A percentile compares a stretch with the other conserved stretches of the same genome.
Evolutionary conservation across 2,797 vertebrate species (phyloP).

Genomic region (Heliangelus exortis): DNA sequence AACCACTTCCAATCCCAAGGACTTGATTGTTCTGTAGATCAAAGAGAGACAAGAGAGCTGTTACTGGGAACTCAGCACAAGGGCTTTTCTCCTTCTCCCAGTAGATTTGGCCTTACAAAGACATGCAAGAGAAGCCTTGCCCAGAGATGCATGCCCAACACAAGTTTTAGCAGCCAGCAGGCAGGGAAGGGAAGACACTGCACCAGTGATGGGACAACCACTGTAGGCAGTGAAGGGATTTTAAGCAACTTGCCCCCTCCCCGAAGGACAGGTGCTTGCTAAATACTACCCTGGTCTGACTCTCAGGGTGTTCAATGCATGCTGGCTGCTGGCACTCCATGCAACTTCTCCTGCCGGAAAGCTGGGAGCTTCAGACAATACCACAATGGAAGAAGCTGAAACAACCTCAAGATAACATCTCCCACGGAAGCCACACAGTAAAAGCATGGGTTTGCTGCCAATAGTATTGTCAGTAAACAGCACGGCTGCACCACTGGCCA

Average conservation of each 20-base stretch:
- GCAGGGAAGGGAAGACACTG: not conserved
- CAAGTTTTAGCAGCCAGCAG: not conserved
- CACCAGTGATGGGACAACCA: not conserved
- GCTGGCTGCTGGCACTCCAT: not conserved
- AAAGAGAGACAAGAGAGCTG: not conserved
- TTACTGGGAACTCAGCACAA: not conserved
- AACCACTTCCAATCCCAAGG: constrained; percentile 95
- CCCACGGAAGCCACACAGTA: constrained; percentile 25
- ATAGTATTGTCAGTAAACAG: not conserved
- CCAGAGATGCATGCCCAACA: not conserved
- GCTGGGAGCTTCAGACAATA: constrained; percentile 21
- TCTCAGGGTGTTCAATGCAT: not conserved
- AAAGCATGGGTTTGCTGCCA: constrained; percentile 31
- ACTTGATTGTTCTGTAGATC: constrained; percentile 91
- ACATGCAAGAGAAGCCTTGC: not conserved
- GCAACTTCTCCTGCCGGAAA: not conserved
- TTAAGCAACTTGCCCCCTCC: not conserved
- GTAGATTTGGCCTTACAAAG: not conserved
- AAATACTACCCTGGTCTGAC: not conserved
- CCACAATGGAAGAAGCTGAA: constrained; percentile 39
- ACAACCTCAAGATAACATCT: constrained; percentile 57
- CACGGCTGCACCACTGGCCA: not conserved
- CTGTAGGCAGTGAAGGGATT: not conserved
- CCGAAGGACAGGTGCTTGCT: not conserved
- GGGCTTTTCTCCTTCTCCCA: not conserved